Conservation (phyloP, 2,113 vertebrate species). For the Xiphorhynchus elegans region DNA sequence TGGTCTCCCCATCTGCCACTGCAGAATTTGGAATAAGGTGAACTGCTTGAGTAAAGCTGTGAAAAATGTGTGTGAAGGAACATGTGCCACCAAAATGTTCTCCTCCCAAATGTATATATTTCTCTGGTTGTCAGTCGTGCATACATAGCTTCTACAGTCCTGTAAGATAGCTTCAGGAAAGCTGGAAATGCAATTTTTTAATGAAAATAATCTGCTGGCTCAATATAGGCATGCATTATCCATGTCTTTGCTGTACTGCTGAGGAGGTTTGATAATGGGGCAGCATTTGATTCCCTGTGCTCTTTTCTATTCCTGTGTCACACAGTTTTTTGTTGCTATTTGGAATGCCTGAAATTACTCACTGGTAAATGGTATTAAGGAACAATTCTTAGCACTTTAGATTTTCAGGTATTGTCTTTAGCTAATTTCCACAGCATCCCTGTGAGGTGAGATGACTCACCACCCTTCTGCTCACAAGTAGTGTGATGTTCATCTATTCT, state of each 20-base stretch:
- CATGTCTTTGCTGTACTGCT: background rate
- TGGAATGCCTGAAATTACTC: background rate
- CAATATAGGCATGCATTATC: background rate
- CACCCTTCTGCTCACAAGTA: background rate
- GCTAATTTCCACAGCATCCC: background rate
- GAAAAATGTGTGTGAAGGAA: background rate
- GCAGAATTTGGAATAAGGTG: background rate
- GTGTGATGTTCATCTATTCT: background rate
- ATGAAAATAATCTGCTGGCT: slow-evolving; percentile 8
- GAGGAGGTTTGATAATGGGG: background rate
- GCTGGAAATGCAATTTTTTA: slow-evolving; percentile 1
- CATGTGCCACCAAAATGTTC: background rate
- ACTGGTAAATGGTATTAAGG: background rate
- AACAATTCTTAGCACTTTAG: background rate
- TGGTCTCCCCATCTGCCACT: background rate
- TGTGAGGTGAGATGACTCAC: background rate
- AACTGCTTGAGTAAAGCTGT: background rate
- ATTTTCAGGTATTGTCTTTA: background rate
- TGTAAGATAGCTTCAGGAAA: background rate
- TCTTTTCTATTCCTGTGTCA: background rate
- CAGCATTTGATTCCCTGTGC: background rate
- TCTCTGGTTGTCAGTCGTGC: background rate
- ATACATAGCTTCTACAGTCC: background rate
- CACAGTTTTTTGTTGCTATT: background rate
- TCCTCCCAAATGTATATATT: background rate